phyloP scores from a whole-genome alignment of 2,113 vertebrate species.

The Tor tambroides region DNA sequence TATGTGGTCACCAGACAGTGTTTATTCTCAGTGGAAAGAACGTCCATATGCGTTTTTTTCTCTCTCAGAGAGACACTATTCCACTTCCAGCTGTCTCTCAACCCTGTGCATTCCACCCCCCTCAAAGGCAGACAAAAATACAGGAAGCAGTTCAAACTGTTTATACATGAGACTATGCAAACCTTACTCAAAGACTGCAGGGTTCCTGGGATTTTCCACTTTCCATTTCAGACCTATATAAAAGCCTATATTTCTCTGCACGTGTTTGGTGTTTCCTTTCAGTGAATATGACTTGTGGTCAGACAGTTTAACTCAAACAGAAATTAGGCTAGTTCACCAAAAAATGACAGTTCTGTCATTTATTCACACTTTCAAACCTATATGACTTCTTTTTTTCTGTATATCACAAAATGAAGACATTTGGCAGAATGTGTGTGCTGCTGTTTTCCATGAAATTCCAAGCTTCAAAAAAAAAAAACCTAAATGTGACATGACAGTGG shows the following conservation, averaged over 20 bases:
- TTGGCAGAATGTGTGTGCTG: no score
- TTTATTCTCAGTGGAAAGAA: conserved; percentile 57
- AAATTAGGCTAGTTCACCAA: background rate
- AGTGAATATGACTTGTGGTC: background rate
- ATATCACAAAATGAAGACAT: background rate
- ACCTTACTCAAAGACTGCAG: background rate
- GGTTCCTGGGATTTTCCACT: conserved; percentile 21
- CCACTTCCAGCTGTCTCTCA: conserved; percentile 3
- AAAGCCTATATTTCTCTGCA: background rate
- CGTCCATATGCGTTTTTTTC: background rate
- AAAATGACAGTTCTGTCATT: background rate
- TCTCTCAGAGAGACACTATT: background rate
- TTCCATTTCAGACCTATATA: background rate
- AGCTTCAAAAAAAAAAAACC: no score
- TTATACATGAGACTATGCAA: conserved; percentile 20
- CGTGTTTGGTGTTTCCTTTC: background rate
- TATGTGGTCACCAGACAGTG: conserved; percentile 42
- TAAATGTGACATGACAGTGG: background rate
- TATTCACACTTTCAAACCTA: background rate
- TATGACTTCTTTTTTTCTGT: no score
- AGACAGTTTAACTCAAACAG: background rate
- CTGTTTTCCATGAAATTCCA: background rate
- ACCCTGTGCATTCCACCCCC: background rate
- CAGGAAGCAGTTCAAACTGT: conserved; percentile 2
- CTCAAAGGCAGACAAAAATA: conserved; percentile 12